Percentiles rank a stretch among this genome's conserved stretches.
phyloP scores from a whole-genome alignment of 92 coral and sea anemone species.

The Ricordea florida region DNA sequence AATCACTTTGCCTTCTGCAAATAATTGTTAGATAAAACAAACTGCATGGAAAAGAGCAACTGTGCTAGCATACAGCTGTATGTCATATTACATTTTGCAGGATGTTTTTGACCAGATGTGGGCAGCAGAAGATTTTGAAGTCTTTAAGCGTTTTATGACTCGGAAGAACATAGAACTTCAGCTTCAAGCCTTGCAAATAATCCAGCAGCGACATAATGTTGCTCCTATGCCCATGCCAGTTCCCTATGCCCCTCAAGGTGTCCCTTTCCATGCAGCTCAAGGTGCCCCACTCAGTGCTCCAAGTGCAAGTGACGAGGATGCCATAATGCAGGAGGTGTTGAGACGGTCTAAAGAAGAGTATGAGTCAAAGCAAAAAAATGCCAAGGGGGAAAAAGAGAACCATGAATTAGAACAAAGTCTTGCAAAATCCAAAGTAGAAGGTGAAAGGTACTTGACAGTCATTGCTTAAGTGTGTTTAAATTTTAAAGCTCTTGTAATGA shows the following conservation, averaged over 20 bases:
- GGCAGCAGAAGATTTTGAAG: conserved; percentile 96
- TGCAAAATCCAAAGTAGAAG: conserved; percentile 69
- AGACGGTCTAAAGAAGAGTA: conserved; percentile 82
- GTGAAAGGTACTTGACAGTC: conserved; percentile 60
- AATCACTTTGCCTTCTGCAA: no score
- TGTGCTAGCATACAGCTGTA: no score
- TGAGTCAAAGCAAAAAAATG: conserved; percentile 59
- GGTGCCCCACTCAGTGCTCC: background rate
- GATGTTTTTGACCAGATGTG: conserved; percentile 94
- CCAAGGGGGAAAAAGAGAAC: conserved; percentile 45
- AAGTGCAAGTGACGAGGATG: conserved; percentile 72
- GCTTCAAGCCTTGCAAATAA: conserved; percentile 88
- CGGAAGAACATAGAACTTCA: conserved; percentile 90
- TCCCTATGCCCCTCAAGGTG: conserved; percentile 1
- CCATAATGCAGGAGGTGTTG: conserved; percentile 85
- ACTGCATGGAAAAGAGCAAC: no score
- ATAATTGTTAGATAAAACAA: no score
- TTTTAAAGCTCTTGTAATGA: no score
- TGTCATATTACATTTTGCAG: conserved; percentile 15
- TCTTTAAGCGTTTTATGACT: conserved; percentile 87
- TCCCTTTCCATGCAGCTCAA: background rate
- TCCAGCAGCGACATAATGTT: conserved; percentile 67
- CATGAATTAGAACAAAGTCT: conserved; percentile 67
- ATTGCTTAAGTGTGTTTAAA: no score
- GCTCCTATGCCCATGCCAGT: conserved; percentile 12